These are phyloP conservation scores for Latrodectus elegans DNA, from an alignment of 2,888 invertebrate species.

Conservation along the genomic window DNA sequence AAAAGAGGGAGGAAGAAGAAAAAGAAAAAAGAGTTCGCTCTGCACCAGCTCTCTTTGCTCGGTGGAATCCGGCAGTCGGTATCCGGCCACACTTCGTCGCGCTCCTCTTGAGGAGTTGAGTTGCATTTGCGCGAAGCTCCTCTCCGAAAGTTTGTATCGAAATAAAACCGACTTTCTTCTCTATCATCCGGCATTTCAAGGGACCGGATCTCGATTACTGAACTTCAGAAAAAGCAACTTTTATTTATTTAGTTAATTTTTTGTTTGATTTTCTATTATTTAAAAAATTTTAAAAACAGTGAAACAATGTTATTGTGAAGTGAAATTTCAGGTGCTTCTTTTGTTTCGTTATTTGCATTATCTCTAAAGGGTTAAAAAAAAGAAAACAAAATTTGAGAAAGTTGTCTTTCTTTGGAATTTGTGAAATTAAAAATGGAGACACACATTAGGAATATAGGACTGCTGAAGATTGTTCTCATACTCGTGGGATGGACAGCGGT, in stretches of 20 bases:
- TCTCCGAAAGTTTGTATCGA: neutral
- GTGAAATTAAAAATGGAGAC: conserved; percentile 9
- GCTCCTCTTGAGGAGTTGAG: conserved; percentile 8
- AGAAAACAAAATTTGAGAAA: neutral
- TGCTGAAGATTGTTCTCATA: conserved; percentile 25
- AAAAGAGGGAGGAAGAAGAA: neutral
- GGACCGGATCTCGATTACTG: too few relatives aligned
- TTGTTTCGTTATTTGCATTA: neutral
- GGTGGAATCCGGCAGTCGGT: conserved; percentile 24
- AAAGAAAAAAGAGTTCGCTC: neutral
- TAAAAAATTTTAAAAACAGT: neutral
- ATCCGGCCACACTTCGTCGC: conserved; percentile 38
- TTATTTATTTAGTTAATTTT: neutral
- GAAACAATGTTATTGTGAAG: neutral
- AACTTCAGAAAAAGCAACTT: too few relatives aligned
- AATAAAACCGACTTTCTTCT: neutral
- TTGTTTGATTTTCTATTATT: neutral
- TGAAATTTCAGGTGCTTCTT: neutral
- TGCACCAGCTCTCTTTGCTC: neutral
- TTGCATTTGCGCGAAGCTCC: neutral
- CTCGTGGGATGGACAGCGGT: conserved; percentile 12
- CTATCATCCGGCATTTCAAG: neutral
- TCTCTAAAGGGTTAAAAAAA: neutral
- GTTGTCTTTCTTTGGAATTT: neutral
- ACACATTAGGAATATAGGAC: conserved; percentile 44